Percentiles rank a stretch among this genome's conserved stretches.
Conservation (phyloP, 1,140 invertebrate species). For the Limonius californicus region DNA sequence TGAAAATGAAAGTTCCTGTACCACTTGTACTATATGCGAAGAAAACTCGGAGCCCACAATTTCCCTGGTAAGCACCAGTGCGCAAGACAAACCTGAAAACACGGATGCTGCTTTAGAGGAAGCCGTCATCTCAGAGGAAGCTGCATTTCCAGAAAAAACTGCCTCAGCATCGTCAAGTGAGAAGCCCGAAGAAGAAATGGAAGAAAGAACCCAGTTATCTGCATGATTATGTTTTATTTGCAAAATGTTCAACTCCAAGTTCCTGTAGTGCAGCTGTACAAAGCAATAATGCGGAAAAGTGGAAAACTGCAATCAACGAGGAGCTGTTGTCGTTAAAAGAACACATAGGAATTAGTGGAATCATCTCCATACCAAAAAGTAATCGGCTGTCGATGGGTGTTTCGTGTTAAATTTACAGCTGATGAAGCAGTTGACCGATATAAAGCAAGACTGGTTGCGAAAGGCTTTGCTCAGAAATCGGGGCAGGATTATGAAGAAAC, state of each 20-base stretch:
- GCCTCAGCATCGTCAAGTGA: background rate
- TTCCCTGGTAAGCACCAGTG: background rate
- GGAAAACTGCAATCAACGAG: conserved; percentile 39
- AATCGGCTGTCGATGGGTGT: no score
- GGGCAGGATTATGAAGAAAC: conserved; percentile 1
- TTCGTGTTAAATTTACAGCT: background rate
- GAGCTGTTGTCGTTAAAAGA: conserved; percentile 34
- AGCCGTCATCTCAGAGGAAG: background rate
- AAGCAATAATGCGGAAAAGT: conserved; percentile 30
- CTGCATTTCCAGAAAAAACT: no score
- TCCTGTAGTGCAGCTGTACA: background rate
- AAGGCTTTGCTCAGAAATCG: no score
- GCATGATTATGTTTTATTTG: no score
- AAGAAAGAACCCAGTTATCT: no score
- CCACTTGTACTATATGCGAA: background rate
- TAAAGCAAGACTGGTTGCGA: no score
- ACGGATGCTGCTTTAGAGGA: background rate
- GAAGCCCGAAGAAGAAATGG: no score
- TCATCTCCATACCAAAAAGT: conserved; percentile 34
- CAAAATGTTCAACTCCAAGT: no score
- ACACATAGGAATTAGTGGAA: conserved; percentile 42
- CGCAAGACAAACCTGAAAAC: background rate
- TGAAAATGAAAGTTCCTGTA: background rate
- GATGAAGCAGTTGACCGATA: no score
- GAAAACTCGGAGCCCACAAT: background rate